These are phyloP conservation scores for Antheraea yamamai DNA, from an alignment of 2,888 invertebrate genomes.

Conservation along the genomic window DNA sequence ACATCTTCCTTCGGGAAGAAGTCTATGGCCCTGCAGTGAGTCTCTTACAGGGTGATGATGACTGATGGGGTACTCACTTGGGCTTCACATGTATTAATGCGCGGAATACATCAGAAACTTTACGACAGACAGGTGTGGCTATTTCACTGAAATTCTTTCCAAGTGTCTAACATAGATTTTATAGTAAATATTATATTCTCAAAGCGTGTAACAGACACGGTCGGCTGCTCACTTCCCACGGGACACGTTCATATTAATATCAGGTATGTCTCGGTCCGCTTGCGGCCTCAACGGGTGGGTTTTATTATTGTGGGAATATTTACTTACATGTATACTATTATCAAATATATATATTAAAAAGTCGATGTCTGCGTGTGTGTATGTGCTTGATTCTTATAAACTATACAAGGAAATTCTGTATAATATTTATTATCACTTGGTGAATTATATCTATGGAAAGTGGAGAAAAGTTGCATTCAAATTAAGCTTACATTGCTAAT, in stretches of 20 bases:
- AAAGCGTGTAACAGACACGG: not conserved
- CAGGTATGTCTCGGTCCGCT: constrained; percentile 5
- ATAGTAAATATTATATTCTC: not conserved
- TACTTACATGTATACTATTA: not conserved
- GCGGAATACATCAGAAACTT: too few relatives aligned
- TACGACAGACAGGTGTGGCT: too few relatives aligned
- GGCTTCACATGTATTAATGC: not conserved
- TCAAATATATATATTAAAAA: not conserved
- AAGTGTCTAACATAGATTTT: not conserved
- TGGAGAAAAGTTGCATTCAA: too few relatives aligned
- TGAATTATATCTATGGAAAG: too few relatives aligned
- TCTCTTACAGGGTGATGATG: too few relatives aligned
- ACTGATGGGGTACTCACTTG: not conserved
- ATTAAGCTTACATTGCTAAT: too few relatives aligned
- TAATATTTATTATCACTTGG: too few relatives aligned
- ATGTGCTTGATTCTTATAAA: too few relatives aligned
- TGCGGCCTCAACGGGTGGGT: not conserved
- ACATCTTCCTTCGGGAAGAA: too few relatives aligned
- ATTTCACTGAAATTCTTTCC: not conserved
- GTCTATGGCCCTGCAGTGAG: too few relatives aligned
- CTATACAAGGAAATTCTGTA: too few relatives aligned
- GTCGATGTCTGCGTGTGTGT: too few relatives aligned
- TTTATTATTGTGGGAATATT: constrained; percentile 7
- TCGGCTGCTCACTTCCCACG: constrained; percentile 6
- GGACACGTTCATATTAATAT: constrained; percentile 12